Evolutionary conservation across 2,888 invertebrate genomes (phyloP), one percentile per base, ranked within the genome.

Genomic region (Papilio protenor): DNA sequence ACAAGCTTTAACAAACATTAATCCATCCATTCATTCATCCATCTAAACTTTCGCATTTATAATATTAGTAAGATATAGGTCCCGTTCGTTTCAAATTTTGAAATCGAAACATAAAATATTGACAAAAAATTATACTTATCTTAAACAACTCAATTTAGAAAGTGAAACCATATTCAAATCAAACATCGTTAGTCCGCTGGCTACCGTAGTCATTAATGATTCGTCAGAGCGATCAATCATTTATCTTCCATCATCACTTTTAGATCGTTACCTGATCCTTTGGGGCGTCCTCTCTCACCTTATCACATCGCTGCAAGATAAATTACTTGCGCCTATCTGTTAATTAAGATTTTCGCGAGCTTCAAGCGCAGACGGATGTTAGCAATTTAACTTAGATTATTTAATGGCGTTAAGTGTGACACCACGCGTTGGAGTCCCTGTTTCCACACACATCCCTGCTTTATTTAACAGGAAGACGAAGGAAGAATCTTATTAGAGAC

Each of bases 311-410:
- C 87, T 82, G 77, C 81, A 87, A 92, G 93, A 94, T 87, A 87
- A 90, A 94, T 91, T 86, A 88, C 89, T 88, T 80, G 83, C 85
- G 90, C 91, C 92, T 93, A 93, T 94, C 94, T 92, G 92, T 94
- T 94, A 94, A 94, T 94, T 94, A 94, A 94, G 94, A 94, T 93
- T 94, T 94, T 93, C 92, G 91, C 94, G 88, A 89, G 87, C 87
- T 89, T 90, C 91, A 92, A 90, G 91, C 90, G 91, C 86, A 87
- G 91, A 93, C 89, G 89, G 91, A 94, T 94, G 93, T 82, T 84
- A 80, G 90, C 85, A 91, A 94, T 94, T 93, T 93, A 90, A 92
- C 90, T 92, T 91, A 86, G 89, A 90, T 85, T 85, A 87, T 89
- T 90, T 88, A 85, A 85, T 82, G 86, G 85, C 85, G 87, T 84